Conservation (phyloP, 2,113 vertebrate species). For the Chauna torquata region DNA sequence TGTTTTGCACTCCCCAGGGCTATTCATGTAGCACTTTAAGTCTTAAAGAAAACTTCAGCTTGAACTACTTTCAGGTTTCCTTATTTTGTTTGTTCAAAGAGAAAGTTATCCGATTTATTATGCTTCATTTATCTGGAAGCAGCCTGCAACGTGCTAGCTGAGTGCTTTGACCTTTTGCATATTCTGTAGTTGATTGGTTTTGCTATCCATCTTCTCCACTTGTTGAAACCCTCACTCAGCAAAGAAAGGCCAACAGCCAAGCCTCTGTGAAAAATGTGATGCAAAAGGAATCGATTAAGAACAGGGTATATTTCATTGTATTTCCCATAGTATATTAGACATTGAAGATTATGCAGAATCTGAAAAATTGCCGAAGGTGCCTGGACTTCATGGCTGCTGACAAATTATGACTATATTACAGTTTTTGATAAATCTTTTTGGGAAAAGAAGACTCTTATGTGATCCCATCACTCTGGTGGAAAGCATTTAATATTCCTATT, state of each 20-base stretch:
- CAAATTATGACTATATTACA: conserved; percentile 27
- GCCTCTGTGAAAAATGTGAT: conserved; percentile 24
- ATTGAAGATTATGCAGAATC: background rate
- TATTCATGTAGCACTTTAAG: background rate
- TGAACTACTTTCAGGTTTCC: conserved; percentile 25
- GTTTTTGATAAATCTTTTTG: conserved; percentile 4
- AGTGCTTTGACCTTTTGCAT: conserved; percentile 52
- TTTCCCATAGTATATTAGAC: conserved; percentile 30
- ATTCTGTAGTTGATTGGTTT: conserved; percentile 27
- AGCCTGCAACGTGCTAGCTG: background rate
- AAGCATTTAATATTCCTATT: background rate
- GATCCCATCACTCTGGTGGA: background rate
- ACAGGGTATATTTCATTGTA: conserved; percentile 14
- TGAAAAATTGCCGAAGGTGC: conserved; percentile 18
- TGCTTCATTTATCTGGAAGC: conserved; percentile 43
- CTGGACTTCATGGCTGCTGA: conserved; percentile 19
- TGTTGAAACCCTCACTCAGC: conserved; percentile 58
- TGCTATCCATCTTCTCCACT: conserved; percentile 48
- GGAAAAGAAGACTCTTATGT: background rate
- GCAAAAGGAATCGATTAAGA: conserved; percentile 57
- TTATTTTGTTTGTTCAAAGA: conserved; percentile 43
- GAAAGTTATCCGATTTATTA: background rate
- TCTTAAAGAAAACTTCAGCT: conserved; percentile 7
- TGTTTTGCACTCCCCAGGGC: background rate
- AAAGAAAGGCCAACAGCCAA: conserved; percentile 60